phyloP scores from a whole-genome alignment of 2,113 vertebrate species.

The Neogale vison region DNA sequence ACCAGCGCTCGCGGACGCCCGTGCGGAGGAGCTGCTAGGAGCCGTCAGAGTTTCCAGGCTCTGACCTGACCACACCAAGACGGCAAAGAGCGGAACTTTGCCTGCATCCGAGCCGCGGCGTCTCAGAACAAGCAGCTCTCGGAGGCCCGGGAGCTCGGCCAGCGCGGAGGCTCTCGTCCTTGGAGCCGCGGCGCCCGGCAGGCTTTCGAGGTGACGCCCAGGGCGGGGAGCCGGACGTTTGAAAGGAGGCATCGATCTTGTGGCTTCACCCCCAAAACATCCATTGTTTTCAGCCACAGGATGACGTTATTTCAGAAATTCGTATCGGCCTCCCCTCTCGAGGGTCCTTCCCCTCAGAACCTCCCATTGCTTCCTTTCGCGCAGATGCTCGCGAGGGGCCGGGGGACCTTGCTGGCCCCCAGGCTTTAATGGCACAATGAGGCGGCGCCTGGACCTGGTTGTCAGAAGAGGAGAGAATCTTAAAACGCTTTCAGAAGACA shows the following conservation, averaged over 20 bases:
- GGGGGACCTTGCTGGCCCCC: neutral
- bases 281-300: neutral
- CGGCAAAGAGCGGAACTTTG: neutral
- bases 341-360: neutral
- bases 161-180: neutral
- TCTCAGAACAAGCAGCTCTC: neutral
- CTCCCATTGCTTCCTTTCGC: neutral
- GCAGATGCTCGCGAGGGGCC: fast-evolving
- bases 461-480: neutral
- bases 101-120: neutral
- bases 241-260: neutral
- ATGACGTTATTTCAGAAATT: neutral
- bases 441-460: neutral
- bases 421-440: neutral
- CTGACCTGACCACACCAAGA: neutral
- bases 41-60: neutral
- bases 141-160: neutral
- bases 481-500: neutral
- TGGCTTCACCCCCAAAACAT: neutral
- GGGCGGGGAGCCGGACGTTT: neutral
- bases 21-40: neutral
- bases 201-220: neutral
- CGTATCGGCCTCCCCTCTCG: neutral
- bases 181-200: fast-evolving
- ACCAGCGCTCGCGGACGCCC: neutral